Percentiles rank a stretch among this genome's conserved stretches.
Conservation (phyloP, 2,113 vertebrate species). For the Dasyurus viverrinus region DNA sequence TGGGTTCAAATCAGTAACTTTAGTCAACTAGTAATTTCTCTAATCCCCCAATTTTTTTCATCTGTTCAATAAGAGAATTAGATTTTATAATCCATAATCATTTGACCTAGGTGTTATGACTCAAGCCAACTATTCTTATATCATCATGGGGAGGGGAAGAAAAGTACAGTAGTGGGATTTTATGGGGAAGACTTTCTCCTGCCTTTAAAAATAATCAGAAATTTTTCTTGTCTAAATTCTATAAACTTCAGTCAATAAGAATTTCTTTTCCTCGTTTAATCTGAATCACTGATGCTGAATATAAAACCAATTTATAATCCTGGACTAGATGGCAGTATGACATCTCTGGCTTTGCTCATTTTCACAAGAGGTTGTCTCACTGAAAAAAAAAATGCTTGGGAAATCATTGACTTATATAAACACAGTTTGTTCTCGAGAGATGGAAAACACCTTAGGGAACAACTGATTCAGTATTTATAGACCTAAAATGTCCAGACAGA, state of each 20-base stretch:
- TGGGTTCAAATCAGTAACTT: neutral
- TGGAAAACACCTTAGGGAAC: neutral
- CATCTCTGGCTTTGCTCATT: neutral
- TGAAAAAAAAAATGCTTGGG: neutral
- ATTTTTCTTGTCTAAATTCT: neutral
- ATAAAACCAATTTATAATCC: neutral
- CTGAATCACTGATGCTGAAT: neutral
- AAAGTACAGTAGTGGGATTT: neutral
- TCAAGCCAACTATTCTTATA: neutral
- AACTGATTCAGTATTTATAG: neutral
- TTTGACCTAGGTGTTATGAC: neutral
- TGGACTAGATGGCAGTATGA: neutral
- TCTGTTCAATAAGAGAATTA: neutral
- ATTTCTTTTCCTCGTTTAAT: neutral
- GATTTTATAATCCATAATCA: neutral
- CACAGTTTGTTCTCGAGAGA: conserved; percentile 21
- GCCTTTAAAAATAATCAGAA: neutral
- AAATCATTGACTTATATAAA: conserved; percentile 11
- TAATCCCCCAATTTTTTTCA: neutral
- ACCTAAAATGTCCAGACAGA: neutral
- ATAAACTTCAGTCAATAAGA: neutral
- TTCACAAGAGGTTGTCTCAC: neutral
- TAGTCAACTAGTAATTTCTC: neutral
- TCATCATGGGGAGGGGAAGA: neutral
- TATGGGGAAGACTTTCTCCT: neutral